A percentile compares a stretch with the other conserved stretches of the same genome.
Evolutionary conservation across 35 echinoderm and acorn worm genomes (phyloP).

Genomic region (Ophioderma brevispina): DNA sequence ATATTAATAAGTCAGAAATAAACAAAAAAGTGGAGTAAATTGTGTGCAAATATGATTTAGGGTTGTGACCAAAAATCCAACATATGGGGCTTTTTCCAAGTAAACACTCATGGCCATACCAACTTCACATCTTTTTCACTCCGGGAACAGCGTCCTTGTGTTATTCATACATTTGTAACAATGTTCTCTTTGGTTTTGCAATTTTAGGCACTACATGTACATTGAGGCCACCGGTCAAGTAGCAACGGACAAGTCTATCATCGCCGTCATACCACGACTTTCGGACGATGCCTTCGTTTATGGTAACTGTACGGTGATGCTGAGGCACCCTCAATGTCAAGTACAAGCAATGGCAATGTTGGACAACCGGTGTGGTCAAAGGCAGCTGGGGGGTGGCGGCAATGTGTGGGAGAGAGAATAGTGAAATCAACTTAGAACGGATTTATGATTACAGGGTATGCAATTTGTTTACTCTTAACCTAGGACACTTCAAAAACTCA

Average conservation of each 20-base stretch:
- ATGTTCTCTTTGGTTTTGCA: background rate
- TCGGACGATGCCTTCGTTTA: constrained; percentile 43
- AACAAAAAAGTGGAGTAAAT: no score
- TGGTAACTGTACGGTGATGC: constrained; percentile 48
- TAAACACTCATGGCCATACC: no score
- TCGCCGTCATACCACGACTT: constrained; percentile 47
- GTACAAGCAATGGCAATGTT: constrained; percentile 24
- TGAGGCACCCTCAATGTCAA: constrained; percentile 48
- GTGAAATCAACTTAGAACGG: background rate
- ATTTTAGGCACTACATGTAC: constrained; percentile 54
- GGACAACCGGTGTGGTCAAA: constrained; percentile 8
- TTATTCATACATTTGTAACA: no score
- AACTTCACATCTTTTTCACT: no score
- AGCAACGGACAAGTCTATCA: background rate
- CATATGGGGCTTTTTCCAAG: no score
- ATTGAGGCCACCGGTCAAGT: constrained; percentile 34
- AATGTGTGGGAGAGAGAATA: constrained; percentile 13
- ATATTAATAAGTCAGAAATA: no score
- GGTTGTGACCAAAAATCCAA: no score
- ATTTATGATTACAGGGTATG: constrained; percentile 27
- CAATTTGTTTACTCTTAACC: no score
- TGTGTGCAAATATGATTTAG: no score
- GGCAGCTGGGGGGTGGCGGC: background rate
- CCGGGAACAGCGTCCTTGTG: no score
- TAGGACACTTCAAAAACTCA: no score